Base-by-base conservation (phyloP, 2,888 invertebrate species). In the Nomada goodeniana region DNA sequence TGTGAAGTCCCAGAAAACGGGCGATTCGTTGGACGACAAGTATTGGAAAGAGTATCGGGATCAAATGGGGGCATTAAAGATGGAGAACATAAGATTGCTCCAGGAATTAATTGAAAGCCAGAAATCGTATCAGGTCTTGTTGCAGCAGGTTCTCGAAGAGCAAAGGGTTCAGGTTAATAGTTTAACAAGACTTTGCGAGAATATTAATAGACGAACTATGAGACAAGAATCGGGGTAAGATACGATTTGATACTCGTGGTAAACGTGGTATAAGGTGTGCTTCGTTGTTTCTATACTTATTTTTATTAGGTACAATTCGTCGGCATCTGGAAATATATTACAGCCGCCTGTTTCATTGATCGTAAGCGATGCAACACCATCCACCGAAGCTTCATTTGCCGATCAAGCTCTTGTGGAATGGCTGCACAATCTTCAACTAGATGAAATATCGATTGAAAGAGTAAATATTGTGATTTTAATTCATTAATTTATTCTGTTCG, bases 101-200 rank as follows among this genome's bases (percentile, higher is more conserved):
- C 96, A 97, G 89, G 97, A 98, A 86, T 94, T 98, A 47, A 88
- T 98, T 65, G 97, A 97, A 50, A 95, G 95, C 70, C 97, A 98
- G 89, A 96, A 96, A 90, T 95, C 96, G 52, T 96, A 97, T 93
- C 97, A 97, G 86, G 94, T 94, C 26, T 92, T 98, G 70, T 94
- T 98, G 65, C 96, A 96, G 90, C 95, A 96, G 83, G 95, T 96
- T 90, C 90, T 97, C 2, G 96, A 96, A 75, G 96, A 97, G 80
- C 96, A 96, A 91, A 96, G 95, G 90, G 91, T 94, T 26, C 96
- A 96, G 90, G 95, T 96, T 29, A 95, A 95, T 86, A 94, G 96
- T 20, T 93, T 97, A 20, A 94, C 93, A 36, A 94, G 94, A 84
- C 90, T 94, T 26, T 93, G 94, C 29, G 94, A 94, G 77, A 94